Evolutionary conservation across 2,888 invertebrate genomes (phyloP), one percentile per base, ranked within the genome.

Genomic region (Apodemia hepburni): DNA sequence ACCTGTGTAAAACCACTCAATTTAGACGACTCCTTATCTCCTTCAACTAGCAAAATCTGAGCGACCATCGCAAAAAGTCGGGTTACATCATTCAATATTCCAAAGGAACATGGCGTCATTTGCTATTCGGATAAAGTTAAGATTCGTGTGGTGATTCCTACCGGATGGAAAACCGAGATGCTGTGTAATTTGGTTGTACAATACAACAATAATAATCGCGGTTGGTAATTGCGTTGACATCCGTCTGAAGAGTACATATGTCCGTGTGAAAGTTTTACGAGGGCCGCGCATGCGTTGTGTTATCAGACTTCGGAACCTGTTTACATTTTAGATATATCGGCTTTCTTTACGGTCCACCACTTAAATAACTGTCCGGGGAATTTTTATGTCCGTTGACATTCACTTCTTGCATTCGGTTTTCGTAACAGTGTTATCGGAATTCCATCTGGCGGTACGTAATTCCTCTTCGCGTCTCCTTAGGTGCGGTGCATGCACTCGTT

Each of bases 131-230:
- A 66, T 69, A 70, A 64, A 66, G 69, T 68, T 63, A 66, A 62
- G 62, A 65, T 61, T 70, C 59, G 69, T 58, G 27, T 59, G 67
- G 12, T 45, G 42, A 57, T 49, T 49, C 35, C 35, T 73, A 79
- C 87, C 87, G 90, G 89, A 89, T 87, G 89, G 86, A 84, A 86
- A 87, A 85, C 79, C 78, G 87, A 88, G 87, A 87, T 81, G 87
- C 81, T 81, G 85, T 69, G 69, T 84, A 86, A 85, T 89, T 88
- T 84, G 84, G 84, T 77, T 79, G 83, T 81, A 89, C 88, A 88
- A 88, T 89, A 81, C 83, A 78, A 79, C 82, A 84, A 84, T 86
- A 88, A 88, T 88, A 88, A 88, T 85, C 85, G 86, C 82, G 81
- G 66, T 71, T 75, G 77, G 85, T 89, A 88, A 90, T 88, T 87